Percentiles rank a stretch among this genome's conserved stretches.
phyloP scores from a whole-genome alignment of 2,113 vertebrate genomes.

The Dascyllus trimaculatus region DNA sequence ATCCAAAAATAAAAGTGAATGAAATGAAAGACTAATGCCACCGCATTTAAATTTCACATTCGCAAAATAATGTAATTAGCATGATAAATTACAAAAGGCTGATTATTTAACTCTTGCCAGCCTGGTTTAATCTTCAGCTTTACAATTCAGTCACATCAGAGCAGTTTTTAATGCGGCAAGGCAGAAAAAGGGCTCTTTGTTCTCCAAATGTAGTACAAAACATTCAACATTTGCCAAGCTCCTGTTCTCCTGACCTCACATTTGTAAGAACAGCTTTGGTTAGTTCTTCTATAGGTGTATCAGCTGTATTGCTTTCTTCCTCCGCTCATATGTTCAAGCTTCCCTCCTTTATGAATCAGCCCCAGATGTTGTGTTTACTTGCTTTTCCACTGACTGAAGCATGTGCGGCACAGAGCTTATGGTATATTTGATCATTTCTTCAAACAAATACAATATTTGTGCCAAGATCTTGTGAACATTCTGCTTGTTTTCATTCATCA shows the following conservation, averaged over 20 bases:
- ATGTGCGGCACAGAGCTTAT: background rate
- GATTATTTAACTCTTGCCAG: slow-evolving; percentile 20
- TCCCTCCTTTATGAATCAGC: background rate
- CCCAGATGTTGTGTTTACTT: background rate
- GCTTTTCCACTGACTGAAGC: no score
- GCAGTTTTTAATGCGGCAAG: background rate
- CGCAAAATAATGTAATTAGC: slow-evolving; percentile 38
- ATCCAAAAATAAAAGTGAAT: slow-evolving; percentile 19
- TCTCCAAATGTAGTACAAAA: background rate
- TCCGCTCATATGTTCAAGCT: background rate
- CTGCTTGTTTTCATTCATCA: background rate
- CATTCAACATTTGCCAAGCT: background rate
- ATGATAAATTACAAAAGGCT: slow-evolving; percentile 26
- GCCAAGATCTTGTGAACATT: background rate
- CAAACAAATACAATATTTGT: background rate
- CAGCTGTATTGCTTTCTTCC: background rate
- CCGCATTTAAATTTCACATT: slow-evolving; percentile 44
- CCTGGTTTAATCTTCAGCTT: background rate
- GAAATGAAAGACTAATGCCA: slow-evolving; percentile 19
- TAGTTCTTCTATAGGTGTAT: background rate
- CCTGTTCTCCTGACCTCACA: background rate
- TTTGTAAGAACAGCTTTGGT: background rate
- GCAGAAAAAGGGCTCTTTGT: background rate
- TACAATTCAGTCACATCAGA: background rate
- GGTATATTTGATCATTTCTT: background rate